Base-by-base conservation (phyloP, 2,888 invertebrate species). In the Agrochola litura region DNA sequence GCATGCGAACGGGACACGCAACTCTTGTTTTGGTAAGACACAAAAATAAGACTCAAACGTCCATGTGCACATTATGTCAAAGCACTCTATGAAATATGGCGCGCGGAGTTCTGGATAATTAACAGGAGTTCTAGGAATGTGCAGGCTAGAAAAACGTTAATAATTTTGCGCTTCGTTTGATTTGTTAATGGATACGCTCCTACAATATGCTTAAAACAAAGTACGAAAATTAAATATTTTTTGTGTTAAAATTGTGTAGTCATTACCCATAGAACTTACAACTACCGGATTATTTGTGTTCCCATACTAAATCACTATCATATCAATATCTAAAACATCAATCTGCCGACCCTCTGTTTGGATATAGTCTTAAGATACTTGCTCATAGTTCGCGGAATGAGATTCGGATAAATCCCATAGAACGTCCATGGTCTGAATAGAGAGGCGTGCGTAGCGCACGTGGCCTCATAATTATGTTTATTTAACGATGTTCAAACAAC, bases 401-500 rank as follows among this genome's bases (percentile, higher is more conserved):
- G 95, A 95, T 96, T 93, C 92, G 85, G 84, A 85, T 91, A 95
- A 96, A 96, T 96, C 96, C 96, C 88, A 94, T 95, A 94, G 92
- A 94, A 87, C 68, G 82, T 79, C 88, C 83, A 84, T 85, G 89
- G 88, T 88, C 76, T 95, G 94, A 94, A 96, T 94, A 86, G 93
- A 86, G 86, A 86, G 92, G 92, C 95, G 96, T 90, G 95, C 92
- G 96, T 89, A 6, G 43, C 49, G 89, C 96, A 96, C 96, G 96
- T 96, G 96, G 76, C 93, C 56, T 8, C 43, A 84, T 96, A 95
- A 96, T 96, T 96, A 95, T 96, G 95, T 96, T 96, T 96, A 94
- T 94, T 94, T 96, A 94, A 94, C 93, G 91, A 94, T 94, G 95
- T 94, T 96, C 96, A 96, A 96, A 96, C 96, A 96, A 96, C 95